phyloP scores from a whole-genome alignment of 2,113 vertebrate genomes.

The Megaceryle maxima region DNA sequence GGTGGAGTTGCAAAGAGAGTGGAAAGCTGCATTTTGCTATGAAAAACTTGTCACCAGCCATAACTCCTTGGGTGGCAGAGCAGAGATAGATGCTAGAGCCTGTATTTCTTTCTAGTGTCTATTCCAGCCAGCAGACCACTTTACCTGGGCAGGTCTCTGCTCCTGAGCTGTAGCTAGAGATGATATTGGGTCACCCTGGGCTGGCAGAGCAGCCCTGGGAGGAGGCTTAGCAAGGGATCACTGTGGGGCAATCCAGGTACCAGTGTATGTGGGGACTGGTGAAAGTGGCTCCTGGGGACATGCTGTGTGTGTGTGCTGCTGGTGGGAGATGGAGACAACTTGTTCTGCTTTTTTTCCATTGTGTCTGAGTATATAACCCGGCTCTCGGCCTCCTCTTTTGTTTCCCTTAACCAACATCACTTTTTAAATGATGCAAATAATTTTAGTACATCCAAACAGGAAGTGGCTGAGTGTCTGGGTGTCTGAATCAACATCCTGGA shows the following conservation, averaged over 20 bases:
- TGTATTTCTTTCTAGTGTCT: neutral
- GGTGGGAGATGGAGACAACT: neutral
- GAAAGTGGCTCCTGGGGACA: neutral
- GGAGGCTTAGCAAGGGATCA: neutral
- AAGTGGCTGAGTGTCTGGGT: constrained; percentile 59
- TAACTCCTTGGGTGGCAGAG: neutral
- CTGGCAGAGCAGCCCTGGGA: neutral
- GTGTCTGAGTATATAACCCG: neutral
- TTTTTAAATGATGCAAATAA: constrained; percentile 50
- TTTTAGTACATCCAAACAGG: constrained; percentile 66
- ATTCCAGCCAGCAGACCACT: neutral
- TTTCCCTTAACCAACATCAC: constrained; percentile 14
- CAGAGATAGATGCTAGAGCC: neutral
- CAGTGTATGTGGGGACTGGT: neutral
- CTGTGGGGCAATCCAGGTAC: neutral
- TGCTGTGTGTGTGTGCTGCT: neutral
- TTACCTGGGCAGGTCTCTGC: neutral
- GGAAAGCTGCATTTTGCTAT: neutral
- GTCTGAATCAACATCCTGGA: constrained; percentile 68
- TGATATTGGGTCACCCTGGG: neutral
- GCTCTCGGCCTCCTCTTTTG: constrained; percentile 12
- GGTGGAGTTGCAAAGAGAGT: neutral
- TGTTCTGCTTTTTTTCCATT: constrained; percentile 35
- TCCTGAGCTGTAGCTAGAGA: neutral
- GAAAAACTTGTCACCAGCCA: neutral